Evolutionary conservation across 2,113 vertebrate genomes (phyloP), one percentile per base, ranked within the genome.

Genomic region (Uria lomvia): DNA sequence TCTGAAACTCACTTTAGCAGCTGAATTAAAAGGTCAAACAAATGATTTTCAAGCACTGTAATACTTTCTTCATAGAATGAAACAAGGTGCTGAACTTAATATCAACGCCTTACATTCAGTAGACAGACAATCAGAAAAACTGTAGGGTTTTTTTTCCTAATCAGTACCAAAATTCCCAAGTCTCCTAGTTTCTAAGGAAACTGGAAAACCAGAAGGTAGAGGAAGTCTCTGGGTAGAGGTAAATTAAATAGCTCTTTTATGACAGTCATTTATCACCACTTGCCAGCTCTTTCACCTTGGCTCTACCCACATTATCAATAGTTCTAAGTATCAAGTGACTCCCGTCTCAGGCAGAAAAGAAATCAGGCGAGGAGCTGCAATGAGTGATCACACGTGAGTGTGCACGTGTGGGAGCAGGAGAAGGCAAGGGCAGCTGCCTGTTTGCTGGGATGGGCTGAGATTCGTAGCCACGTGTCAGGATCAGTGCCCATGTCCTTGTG

Each of bases 341-440:
- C 30, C 22, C 14, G 6, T 19, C 34, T 30, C 26, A 21, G 22
- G 16, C 19, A 55, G 45, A 11, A 49, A 58, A 78, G 30, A 45
- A 68, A 32, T 3, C 38, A 65, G 47, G 30, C 4, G 11, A 71
- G 20, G 36, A 62, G 21, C 53, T 34, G 24, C 45, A 26, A 5
- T 2, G 30, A 47, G 45, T 4, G 23, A 80, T 16, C 24, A 15
- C 17, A 27, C 1, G 0, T 0, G 2, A 60, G 47, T 2, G 17
- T 2, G 17, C 40, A 43, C 0, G 0, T 12, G 20, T 23, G 30
- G 50, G 40, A 47, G 38, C 40, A 40, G 29, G 45, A 23, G n/a
- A 23, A 49, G 26, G 11, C 14, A 27, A 30, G 13, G 22, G 34
- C 20, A 58, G 24, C 42, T 30, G 22, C 49, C 32, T 3, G 3